These are phyloP conservation scores for Alexandromys oeconomus DNA, from an alignment of 2,797 vertebrate species.

Conservation along the genomic window DNA sequence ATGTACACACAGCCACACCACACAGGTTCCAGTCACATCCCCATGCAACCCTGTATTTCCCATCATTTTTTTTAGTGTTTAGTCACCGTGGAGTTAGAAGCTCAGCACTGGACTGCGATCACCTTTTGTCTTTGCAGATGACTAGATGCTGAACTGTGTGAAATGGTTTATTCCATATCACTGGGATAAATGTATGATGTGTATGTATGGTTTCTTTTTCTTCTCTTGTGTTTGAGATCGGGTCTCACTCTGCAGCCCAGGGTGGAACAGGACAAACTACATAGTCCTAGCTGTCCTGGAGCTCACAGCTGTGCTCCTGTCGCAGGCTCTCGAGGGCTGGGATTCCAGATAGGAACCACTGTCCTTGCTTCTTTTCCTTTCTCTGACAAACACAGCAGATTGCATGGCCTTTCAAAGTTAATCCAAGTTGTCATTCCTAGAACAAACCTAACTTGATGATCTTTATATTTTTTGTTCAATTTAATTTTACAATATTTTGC, in stretches of 20 bases:
- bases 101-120: not conserved
- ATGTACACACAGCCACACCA: not conserved
- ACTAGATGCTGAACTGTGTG: not conserved
- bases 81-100: not conserved
- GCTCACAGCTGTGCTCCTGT: not conserved
- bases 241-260: not conserved
- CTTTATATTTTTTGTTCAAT: slow-evolving; percentile 24
- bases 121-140: slow-evolving; percentile 6
- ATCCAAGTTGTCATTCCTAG: not conserved
- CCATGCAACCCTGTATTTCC: not conserved
- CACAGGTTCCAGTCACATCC: not conserved
- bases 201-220: not conserved
- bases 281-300: not conserved
- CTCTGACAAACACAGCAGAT: not conserved
- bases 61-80: not conserved
- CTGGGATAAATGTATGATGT: not conserved
- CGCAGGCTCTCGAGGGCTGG: not conserved
- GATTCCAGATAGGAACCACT: not conserved
- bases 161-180: not conserved
- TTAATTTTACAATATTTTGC: slow-evolving; percentile 26
- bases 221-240: not conserved
- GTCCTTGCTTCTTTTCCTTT: not conserved
- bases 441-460: not conserved
- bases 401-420: not conserved
- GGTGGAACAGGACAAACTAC: not conserved